These are phyloP conservation scores for Pagetopsis macropterus DNA, from an alignment of 2,797 vertebrate species.

Conservation along the genomic window DNA sequence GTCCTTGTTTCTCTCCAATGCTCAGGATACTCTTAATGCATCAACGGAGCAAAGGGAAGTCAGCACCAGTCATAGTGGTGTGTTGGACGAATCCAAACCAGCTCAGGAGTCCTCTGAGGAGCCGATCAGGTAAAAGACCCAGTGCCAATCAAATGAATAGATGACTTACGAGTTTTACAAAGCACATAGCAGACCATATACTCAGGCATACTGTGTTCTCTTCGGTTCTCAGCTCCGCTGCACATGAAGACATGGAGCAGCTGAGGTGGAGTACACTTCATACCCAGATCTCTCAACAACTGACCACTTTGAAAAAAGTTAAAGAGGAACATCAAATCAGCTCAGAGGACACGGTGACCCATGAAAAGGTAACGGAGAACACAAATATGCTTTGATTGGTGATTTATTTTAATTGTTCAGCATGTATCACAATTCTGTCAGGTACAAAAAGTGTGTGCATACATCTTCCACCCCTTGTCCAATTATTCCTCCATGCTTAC, in stretches of 20 bases:
- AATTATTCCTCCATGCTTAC: neutral
- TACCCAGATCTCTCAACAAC: conserved; percentile 53
- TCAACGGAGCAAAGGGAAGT: conserved; percentile 77
- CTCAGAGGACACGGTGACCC: conserved; percentile 14
- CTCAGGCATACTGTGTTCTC: neutral
- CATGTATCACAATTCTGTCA: too few relatives aligned
- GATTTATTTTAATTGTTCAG: neutral
- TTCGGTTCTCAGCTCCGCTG: conserved; percentile 22
- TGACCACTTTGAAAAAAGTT: conserved; percentile 45
- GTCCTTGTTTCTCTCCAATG: neutral
- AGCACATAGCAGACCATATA: neutral
- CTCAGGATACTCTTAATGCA: conserved; percentile 73
- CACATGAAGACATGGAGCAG: conserved; percentile 10
- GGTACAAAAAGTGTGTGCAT: too few relatives aligned
- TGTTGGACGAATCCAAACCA: conserved; percentile 11
- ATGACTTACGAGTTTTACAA: neutral
- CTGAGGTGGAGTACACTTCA: conserved; percentile 56
- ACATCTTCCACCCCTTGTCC: too few relatives aligned
- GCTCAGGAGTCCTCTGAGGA: neutral
- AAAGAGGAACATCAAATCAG: conserved; percentile 39
- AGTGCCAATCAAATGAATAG: fast-evolving
- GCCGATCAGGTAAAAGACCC: conserved; percentile 46
- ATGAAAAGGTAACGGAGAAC: conserved; percentile 35
- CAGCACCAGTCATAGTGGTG: conserved; percentile 33
- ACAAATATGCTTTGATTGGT: neutral